phyloP scores from a whole-genome alignment of 2,888 invertebrate genomes.

The Embidobia sp. region DNA sequence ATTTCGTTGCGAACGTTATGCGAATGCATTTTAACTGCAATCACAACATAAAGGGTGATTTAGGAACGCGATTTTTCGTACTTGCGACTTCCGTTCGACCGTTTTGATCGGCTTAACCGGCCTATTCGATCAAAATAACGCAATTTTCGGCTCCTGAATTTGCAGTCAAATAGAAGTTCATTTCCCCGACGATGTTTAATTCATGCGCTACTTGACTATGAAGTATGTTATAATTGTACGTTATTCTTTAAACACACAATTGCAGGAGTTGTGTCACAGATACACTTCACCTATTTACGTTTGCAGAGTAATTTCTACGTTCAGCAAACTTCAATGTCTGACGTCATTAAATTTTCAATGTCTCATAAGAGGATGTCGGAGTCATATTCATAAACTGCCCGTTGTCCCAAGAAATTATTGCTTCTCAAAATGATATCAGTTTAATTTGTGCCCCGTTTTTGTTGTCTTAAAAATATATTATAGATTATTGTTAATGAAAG shows the following conservation, averaged over 20 bases:
- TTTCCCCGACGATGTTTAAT: conserved; percentile 11
- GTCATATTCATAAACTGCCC: too few relatives aligned
- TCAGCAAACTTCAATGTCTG: neutral
- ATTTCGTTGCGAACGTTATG: conserved; percentile 34
- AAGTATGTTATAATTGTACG: conserved; percentile 19
- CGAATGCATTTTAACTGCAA: conserved; percentile 38
- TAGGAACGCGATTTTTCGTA: conserved; percentile 23
- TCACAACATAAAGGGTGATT: conserved; percentile 41
- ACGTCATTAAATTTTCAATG: neutral
- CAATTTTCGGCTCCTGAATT: conserved; percentile 29
- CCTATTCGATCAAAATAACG: conserved; percentile 14
- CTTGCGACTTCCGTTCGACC: conserved; percentile 11
- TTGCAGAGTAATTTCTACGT: neutral
- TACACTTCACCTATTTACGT: neutral
- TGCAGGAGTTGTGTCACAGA: neutral
- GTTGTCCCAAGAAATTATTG: too few relatives aligned
- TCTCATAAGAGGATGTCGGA: too few relatives aligned
- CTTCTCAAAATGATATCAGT: too few relatives aligned
- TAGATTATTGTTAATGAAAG: too few relatives aligned
- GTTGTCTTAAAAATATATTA: too few relatives aligned
- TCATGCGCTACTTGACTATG: conserved; percentile 8
- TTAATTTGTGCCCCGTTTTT: too few relatives aligned
- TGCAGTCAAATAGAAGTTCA: conserved; percentile 4
- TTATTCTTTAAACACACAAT: neutral
- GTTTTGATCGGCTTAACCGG: neutral